Base-by-base conservation (phyloP, 2,797 vertebrate species). In the Characodon lateralis region DNA sequence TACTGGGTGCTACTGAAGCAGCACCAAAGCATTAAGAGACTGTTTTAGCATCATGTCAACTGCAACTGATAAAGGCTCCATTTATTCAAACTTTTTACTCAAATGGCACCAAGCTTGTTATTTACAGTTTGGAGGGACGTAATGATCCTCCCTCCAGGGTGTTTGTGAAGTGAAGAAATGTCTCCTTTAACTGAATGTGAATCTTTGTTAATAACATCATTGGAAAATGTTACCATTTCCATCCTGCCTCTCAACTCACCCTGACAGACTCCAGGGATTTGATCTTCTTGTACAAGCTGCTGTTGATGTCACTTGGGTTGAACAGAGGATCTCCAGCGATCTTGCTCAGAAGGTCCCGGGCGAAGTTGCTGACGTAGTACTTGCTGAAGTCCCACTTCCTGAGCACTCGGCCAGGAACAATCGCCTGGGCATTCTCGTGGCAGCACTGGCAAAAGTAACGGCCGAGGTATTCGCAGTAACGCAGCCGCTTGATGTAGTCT, bases 361-460 rank as follows among this genome's bases (percentile, higher is more conserved):
- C 96, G 87, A 99, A 99, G 89, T 99, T 99, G 95, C 98, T 99
- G 90, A 99, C 94, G 0, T 95, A 97, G 90, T 98, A 99, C 82
- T 97, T 99, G 95, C 97, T 95, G 90, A 99, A 99, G 93, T 99
- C 98, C 98, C 98, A 99, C 91, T 98, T 98, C 83, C 96, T 95
- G 72, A 99, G 93, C 66, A 99, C 95, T 51, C 97, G 96, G 77
- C 97, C 96, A 0, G 98, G 98, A 83, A 99, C 96, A 79, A 96
- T 87, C 0, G 87, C 95, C 94, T 98, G 97, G 22, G 97, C 91
- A 0, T 99, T 99, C 87, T 99, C 98, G 0, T 99, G 98, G 94
- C 98, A 99, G 90, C 98, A 99, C 95, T 99, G 98, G 88, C 98
- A 99, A 94, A 99, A 99, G 88, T 97, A 99, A 78, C 97, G 98